phyloP scores from a whole-genome alignment of 2,888 invertebrate genomes.

The Dione juno region DNA sequence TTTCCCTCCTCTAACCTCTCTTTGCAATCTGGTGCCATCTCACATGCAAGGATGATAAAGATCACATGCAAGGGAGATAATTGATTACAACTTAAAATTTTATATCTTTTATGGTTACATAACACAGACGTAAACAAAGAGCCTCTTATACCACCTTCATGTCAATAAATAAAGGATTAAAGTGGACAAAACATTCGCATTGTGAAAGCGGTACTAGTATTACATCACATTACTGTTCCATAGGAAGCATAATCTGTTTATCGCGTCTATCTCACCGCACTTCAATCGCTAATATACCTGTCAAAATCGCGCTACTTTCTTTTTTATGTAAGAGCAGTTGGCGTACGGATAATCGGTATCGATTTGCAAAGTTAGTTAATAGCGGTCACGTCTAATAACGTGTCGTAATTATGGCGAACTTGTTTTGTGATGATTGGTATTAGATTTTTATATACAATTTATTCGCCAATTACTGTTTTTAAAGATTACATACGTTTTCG shows the following conservation, averaged over 20 bases:
- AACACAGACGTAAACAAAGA: background rate
- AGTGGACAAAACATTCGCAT: background rate
- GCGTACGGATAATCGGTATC: conserved; percentile 24
- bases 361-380: conserved; percentile 24
- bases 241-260: conserved; percentile 35
- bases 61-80: no score
- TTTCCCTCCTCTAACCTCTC: no score
- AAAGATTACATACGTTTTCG: background rate
- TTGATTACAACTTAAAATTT: background rate
- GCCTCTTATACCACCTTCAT: background rate
- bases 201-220: conserved; percentile 25
- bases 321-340: conserved; percentile 29
- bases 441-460: background rate
- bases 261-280: conserved; percentile 27
- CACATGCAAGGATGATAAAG: no score
- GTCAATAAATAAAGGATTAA: conserved; percentile 15
- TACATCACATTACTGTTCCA: conserved; percentile 24
- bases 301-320: conserved; percentile 37
- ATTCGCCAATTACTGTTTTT: background rate
- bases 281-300: conserved; percentile 37
- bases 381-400: background rate
- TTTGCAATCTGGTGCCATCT: no score
- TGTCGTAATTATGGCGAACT: background rate
- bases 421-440: background rate
- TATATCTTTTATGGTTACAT: background rate